Evolutionary conservation across 2,797 vertebrate species (phyloP).

Genomic region (Argyrosomus regius): DNA sequence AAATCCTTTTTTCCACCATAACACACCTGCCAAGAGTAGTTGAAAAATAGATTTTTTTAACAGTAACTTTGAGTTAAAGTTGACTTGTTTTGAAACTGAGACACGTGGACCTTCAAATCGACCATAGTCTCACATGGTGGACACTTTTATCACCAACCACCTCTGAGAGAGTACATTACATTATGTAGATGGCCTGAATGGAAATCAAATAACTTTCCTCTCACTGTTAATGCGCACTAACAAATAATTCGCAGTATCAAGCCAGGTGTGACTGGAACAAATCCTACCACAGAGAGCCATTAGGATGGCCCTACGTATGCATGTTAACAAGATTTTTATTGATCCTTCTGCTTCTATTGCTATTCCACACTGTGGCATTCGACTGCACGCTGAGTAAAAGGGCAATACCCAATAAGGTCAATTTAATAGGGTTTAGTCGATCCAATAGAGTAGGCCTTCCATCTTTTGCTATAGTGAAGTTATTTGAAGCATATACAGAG

Average conservation of each 20-base stretch:
- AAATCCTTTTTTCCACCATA: conserved; percentile 4
- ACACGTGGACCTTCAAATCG: conserved; percentile 4
- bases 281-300: conserved; percentile 53
- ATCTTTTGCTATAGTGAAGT: conserved; percentile 3
- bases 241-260: conserved; percentile 36
- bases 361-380: conserved; percentile 44
- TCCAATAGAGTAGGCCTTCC: conserved; percentile 9
- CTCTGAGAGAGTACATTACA: conserved; percentile 12
- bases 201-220: conserved; percentile 51
- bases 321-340: conserved; percentile 71
- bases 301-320: conserved; percentile 41
- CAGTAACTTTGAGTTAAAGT: conserved; percentile 14
- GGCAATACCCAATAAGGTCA: conserved; percentile 24
- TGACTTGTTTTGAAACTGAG: conserved; percentile 15
- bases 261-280: conserved; percentile 61
- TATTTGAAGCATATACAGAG: conserved; percentile 11
- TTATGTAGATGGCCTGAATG: conserved; percentile 22
- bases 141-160: conserved; percentile 13
- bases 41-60: conserved; percentile 1
- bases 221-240: conserved; percentile 12
- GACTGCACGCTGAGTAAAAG: conserved; percentile 50
- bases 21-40: not conserved
- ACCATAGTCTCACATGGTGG: not conserved
- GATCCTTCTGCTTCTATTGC: conserved; percentile 59
- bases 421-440: conserved; percentile 39